These are phyloP conservation scores for Channa striata DNA, from an alignment of 2,797 vertebrate genomes.

Conservation along the genomic window DNA sequence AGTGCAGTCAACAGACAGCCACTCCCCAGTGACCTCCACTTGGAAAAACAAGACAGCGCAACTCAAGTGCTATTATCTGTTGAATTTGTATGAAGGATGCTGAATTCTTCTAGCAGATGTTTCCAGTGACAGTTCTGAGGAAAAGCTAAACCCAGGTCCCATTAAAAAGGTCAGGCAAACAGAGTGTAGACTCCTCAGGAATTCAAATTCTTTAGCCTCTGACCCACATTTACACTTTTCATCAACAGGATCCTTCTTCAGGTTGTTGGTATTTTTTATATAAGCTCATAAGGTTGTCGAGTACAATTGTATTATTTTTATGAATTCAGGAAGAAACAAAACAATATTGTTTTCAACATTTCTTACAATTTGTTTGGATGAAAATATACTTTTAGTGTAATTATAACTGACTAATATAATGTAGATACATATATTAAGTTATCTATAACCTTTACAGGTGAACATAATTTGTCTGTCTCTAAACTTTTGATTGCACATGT, in stretches of 20 bases:
- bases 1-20: constrained; percentile 34
- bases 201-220: constrained; percentile 69
- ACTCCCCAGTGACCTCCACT: constrained; percentile 44
- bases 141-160: constrained; percentile 55
- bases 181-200: constrained; percentile 60
- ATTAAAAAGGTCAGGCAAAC: constrained; percentile 70
- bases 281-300: constrained; percentile 1
- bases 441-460: no score
- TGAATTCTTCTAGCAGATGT: constrained; percentile 71
- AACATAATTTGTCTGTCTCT: no score
- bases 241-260: constrained; percentile 10
- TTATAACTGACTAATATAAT: no score
- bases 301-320: background rate
- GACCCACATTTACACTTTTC: constrained; percentile 64
- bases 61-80: constrained; percentile 50
- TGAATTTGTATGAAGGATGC: constrained; percentile 65
- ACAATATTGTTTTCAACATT: no score
- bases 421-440: no score
- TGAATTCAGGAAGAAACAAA: background rate
- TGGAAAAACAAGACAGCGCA: constrained; percentile 37
- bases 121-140: constrained; percentile 64
- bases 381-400: no score
- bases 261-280: constrained; percentile 5
- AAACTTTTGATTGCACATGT: no score
- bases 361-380: no score